Evolutionary conservation across 2,113 vertebrate genomes (phyloP).

Genomic region (Hydrolagus affinis): DNA sequence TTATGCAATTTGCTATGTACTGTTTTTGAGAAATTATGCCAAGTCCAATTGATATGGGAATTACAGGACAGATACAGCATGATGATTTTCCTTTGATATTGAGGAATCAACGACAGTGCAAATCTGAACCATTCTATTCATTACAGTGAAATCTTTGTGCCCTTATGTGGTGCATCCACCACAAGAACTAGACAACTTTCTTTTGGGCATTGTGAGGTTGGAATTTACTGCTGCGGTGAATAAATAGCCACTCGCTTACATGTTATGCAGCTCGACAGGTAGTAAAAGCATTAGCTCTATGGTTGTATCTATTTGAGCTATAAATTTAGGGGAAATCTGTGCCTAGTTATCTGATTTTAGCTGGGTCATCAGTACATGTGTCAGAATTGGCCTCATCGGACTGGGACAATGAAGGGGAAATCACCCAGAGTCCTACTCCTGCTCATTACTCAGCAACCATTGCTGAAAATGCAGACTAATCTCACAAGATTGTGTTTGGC

Average conservation of each 20-base stretch:
- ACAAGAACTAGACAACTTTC: background rate
- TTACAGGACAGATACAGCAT: background rate
- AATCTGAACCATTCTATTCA: constrained; percentile 11
- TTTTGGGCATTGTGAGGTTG: constrained; percentile 1
- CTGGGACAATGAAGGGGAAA: too few species aligned
- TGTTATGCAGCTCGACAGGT: background rate
- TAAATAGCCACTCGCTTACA: background rate
- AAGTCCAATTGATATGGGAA: background rate
- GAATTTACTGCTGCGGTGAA: background rate
- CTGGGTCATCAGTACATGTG: too few species aligned
- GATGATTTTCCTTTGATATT: background rate
- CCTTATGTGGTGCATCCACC: background rate
- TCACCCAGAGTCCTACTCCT: too few species aligned
- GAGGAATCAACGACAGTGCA: constrained; percentile 1
- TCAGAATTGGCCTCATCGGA: too few species aligned
- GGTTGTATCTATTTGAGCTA: too few species aligned
- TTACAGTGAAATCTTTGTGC: background rate
- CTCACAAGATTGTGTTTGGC: too few species aligned
- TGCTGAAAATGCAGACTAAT: too few species aligned
- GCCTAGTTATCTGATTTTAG: too few species aligned
- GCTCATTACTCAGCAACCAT: too few species aligned
- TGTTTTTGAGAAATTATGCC: background rate
- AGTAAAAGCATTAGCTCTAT: background rate
- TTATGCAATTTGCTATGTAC: background rate
- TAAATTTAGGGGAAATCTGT: too few species aligned